A percentile compares a stretch with the other conserved stretches of the same genome.
phyloP scores from a whole-genome alignment of 1,140 invertebrate species.

The Pentalonia nigronervosa region DNA sequence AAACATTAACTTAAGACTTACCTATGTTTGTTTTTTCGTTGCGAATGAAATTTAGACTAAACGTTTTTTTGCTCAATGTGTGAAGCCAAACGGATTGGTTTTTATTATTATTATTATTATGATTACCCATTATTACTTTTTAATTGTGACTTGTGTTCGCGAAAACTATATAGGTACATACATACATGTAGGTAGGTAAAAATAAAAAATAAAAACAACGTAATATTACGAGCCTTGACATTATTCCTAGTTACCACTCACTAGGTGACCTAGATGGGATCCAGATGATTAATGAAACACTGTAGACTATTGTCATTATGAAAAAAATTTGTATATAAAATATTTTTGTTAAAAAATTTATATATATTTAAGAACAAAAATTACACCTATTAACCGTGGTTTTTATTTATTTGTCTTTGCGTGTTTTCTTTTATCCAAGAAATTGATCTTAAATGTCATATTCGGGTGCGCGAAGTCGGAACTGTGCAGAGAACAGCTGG shows the following conservation, averaged over 20 bases:
- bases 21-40: conserved; percentile 55
- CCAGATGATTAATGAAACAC: conserved; percentile 42
- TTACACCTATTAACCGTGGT: conserved; percentile 55
- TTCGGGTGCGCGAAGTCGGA: not conserved
- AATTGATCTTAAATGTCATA: not conserved
- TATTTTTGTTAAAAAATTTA: conserved; percentile 58
- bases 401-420: conserved; percentile 41
- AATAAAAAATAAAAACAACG: conserved; percentile 30
- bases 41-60: conserved; percentile 55
- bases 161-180: conserved; percentile 22
- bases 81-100: conserved; percentile 55
- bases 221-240: conserved; percentile 52
- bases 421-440: not conserved
- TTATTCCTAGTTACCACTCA: conserved; percentile 57
- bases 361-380: conserved; percentile 58
- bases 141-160: conserved; percentile 36
- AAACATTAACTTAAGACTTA: conserved; percentile 48
- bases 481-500: not conserved
- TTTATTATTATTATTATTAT: conserved; percentile 52
- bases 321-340: conserved; percentile 57
- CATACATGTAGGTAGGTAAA: conserved; percentile 32
- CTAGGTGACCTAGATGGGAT: conserved; percentile 57
- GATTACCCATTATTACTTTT: conserved; percentile 39
- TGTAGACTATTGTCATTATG: conserved; percentile 39
- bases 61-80: conserved; percentile 56